Evolutionary conservation across 2,888 invertebrate genomes (phyloP), one percentile per base, ranked within the genome.

Genomic region (Thyatira batis): DNA sequence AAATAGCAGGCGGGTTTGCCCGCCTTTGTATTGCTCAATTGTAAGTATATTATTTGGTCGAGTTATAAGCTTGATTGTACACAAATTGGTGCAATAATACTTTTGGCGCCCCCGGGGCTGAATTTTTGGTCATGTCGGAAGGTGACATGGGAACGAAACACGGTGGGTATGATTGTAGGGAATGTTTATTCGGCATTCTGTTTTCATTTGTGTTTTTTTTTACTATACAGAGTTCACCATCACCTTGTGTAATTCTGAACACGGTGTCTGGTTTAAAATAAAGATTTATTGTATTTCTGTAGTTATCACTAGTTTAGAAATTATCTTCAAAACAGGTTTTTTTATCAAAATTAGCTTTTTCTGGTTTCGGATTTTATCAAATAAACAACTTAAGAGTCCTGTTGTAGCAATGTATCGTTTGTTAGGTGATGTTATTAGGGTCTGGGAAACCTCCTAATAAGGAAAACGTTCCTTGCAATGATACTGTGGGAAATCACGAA

Each of bases 401-500:
- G 63, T 68, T 62, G 59, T 61, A 60, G 62, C 63, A 57, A 60
- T 66, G 63, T 73, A 72, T 73, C 74, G 72, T 81, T 84, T 76
- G 75, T 82, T 81, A 82, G 71, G 64, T 67, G 58, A 62, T 69
- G 73, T 75, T 82, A 80, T 80, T 76, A 77, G 68, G 68, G 68
- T 64, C 63, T 63, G 65, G 61, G 63, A 71, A 63, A 67, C 67
- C 60, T 64, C 67, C 72, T 87, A 83, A 87, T 83, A 83, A 87
- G 82, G 82, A 85, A 84, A 86, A 83, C 74, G 80, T 69, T 76
- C 68, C 55, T 69, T 65, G 58, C 73, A 76, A 69, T 78, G 73
- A 77, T 78, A 72, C 69, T 65, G 66, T 65, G 63, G 60, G 65
- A 67, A 60, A 78, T 72, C 70, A 76, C 65, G 67, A 84, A 81